A percentile compares a stretch with the other conserved stretches of the same genome.
Conservation (phyloP, 2,797 vertebrate genomes). For the Gymnoscopelus braueri region DNA sequence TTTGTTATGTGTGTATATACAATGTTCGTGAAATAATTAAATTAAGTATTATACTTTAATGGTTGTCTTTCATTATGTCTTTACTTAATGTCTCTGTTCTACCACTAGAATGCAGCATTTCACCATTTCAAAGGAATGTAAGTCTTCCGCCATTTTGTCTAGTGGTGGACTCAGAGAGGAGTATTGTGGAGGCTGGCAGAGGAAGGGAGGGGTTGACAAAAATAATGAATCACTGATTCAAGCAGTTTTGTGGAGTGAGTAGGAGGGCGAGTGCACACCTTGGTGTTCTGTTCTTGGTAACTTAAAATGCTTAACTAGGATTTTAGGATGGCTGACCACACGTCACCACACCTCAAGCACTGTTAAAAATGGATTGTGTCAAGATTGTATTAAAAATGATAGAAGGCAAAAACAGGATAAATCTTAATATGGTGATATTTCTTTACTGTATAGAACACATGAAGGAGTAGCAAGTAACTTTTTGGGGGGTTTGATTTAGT, state of each 20-base stretch:
- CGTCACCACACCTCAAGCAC: neutral
- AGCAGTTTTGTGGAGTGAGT: conserved; percentile 15
- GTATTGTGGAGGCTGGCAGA: conserved; percentile 25
- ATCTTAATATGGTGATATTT: too few relatives aligned
- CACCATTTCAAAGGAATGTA: neutral
- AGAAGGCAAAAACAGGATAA: too few relatives aligned
- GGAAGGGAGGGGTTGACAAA: conserved; percentile 54
- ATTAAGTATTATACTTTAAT: neutral
- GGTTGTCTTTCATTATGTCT: neutral
- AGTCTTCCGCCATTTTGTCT: conserved; percentile 72
- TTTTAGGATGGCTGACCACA: neutral
- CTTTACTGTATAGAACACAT: too few relatives aligned
- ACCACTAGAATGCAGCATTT: conserved; percentile 80
- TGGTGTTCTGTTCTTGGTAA: conserved; percentile 3
- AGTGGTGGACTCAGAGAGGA: conserved; percentile 23
- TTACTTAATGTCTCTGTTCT: conserved; percentile 19
- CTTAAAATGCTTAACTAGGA: conserved; percentile 7
- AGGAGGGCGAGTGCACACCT: conserved; percentile 14
- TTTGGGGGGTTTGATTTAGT: too few relatives aligned
- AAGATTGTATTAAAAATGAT: too few relatives aligned
- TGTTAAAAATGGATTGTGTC: neutral
- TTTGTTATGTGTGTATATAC: too few relatives aligned
- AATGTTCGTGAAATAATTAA: neutral
- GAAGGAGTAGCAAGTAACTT: too few relatives aligned
- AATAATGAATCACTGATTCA: conserved; percentile 57